Conservation (phyloP, 2,888 invertebrate species). For the Dryadula phaetusa region DNA sequence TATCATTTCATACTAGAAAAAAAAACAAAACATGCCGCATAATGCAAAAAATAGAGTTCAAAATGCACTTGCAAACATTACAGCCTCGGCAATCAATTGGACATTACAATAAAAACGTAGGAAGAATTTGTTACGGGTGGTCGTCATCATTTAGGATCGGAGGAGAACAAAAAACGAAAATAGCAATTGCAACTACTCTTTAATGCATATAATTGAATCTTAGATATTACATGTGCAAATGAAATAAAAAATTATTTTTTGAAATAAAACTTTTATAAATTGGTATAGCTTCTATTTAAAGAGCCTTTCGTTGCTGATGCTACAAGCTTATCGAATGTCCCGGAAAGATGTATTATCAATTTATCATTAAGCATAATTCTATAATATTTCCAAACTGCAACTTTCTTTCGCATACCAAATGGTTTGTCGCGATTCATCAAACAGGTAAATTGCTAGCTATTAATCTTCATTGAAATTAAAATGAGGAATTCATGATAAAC, state of each 20-base stretch:
- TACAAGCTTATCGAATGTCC: too few species aligned
- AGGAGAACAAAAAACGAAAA: constrained; percentile 29
- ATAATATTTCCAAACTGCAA: not conserved
- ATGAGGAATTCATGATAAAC: constrained; percentile 41
- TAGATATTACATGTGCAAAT: not conserved
- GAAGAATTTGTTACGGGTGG: constrained; percentile 33
- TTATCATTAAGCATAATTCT: not conserved
- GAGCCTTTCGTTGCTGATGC: too few species aligned
- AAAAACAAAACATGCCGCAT: not conserved
- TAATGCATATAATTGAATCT: constrained; percentile 11
- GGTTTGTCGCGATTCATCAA: constrained; percentile 34
- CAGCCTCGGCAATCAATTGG: constrained; percentile 21
- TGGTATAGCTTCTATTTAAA: too few species aligned
- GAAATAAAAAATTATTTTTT: too few species aligned
- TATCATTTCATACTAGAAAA: not conserved
- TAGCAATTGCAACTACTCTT: constrained; percentile 13
- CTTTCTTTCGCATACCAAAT: constrained; percentile 41
- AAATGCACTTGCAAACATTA: not conserved
- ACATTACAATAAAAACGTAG: constrained; percentile 29
- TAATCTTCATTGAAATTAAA: constrained; percentile 46
- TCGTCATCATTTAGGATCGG: constrained; percentile 32
- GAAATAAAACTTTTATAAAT: too few species aligned
- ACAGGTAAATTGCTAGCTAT: constrained; percentile 40
- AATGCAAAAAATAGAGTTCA: constrained; percentile 6
- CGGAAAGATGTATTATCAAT: too few species aligned